Evolutionary conservation across 1,140 invertebrate genomes (phyloP).

Genomic region (Drosophila bifasciata): DNA sequence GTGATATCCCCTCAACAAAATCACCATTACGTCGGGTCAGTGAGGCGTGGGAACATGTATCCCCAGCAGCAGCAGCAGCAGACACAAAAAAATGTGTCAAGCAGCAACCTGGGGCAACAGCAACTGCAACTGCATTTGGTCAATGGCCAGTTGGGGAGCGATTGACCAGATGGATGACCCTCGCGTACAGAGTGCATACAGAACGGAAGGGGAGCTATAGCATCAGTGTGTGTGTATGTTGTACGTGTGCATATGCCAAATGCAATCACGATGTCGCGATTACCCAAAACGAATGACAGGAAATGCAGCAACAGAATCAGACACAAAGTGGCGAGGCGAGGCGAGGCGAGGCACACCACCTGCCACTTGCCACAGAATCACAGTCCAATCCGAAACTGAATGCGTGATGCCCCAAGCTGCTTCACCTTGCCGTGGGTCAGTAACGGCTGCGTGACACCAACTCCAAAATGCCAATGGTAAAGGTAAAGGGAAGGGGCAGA

Average conservation of each 20-base stretch:
- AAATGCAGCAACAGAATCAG: slow-evolving; percentile 39
- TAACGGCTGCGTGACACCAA: slow-evolving; percentile 13
- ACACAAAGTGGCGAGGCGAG: no score
- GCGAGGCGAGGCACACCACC: no score
- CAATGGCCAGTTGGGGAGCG: slow-evolving; percentile 22
- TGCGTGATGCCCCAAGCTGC: slow-evolving; percentile 9
- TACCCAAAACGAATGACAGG: slow-evolving; percentile 62
- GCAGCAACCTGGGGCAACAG: slow-evolving; percentile 18
- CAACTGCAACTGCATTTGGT: slow-evolving; percentile 43
- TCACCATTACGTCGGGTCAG: slow-evolving; percentile 55
- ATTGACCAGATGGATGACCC: slow-evolving; percentile 49
- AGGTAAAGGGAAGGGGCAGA: not conserved
- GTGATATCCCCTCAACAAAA: slow-evolving; percentile 1
- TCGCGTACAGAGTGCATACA: slow-evolving; percentile 7
- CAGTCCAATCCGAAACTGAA: not conserved
- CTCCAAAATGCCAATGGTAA: not conserved
- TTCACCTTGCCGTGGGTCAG: slow-evolving; percentile 71
- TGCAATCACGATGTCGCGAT: slow-evolving; percentile 64
- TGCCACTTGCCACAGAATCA: not conserved
- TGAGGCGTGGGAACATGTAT: slow-evolving; percentile 56
- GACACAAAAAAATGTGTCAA: slow-evolving; percentile 63
- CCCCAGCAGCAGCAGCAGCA: slow-evolving; percentile 20
- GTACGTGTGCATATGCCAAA: slow-evolving; percentile 42
- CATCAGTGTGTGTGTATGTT: slow-evolving; percentile 19
- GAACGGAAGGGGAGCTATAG: slow-evolving; percentile 6